Conservation (phyloP, 2,113 vertebrate genomes). For the Talpa occidentalis region DNA sequence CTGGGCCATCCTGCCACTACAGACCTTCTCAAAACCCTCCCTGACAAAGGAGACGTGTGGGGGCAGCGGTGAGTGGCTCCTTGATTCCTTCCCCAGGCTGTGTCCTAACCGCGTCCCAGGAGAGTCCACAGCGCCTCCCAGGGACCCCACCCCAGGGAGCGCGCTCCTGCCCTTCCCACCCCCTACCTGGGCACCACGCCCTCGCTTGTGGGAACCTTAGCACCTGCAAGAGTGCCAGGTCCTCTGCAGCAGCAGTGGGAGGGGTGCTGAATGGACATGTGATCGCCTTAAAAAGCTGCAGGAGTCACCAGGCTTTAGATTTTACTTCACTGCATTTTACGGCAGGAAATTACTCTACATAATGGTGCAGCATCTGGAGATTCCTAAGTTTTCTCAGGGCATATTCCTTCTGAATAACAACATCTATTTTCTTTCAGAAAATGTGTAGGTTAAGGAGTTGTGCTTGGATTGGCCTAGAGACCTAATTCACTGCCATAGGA, state of each 20-base stretch:
- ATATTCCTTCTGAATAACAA: neutral
- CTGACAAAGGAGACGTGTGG: too few species aligned
- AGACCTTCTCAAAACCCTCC: too few species aligned
- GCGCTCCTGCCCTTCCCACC: neutral
- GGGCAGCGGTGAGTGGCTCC: neutral
- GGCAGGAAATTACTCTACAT: neutral
- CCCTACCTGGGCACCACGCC: neutral
- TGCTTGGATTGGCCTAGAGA: neutral
- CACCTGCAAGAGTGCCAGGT: neutral
- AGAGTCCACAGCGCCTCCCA: neutral
- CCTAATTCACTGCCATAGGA: neutral
- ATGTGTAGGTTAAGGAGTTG: neutral
- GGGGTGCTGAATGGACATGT: neutral
- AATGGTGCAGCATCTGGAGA: neutral
- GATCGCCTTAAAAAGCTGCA: neutral
- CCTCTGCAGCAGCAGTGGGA: neutral
- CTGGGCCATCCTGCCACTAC: too few species aligned
- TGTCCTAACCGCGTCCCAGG: too few species aligned
- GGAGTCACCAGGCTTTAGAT: neutral
- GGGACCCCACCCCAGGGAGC: neutral
- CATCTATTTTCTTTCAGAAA: neutral
- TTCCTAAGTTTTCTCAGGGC: neutral
- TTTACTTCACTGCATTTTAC: neutral
- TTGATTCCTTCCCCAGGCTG: neutral
- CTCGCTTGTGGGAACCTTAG: neutral